A percentile compares a stretch with the other conserved stretches of the same genome.
phyloP scores from a whole-genome alignment of 2,888 invertebrate species.

The Chrysolina americana region DNA sequence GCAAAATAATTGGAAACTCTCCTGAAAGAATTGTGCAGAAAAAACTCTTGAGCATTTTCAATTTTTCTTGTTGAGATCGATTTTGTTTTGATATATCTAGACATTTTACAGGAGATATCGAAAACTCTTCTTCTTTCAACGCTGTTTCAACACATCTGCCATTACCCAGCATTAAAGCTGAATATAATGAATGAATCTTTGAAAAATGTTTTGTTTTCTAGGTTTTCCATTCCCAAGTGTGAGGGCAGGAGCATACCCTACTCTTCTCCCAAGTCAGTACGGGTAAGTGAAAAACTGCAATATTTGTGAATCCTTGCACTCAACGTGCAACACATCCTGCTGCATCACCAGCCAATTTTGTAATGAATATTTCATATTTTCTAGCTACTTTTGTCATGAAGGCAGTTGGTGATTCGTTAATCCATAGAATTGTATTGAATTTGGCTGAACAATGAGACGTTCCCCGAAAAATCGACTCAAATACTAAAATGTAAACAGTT shows the following conservation, averaged over 20 bases:
- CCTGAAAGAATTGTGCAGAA: too few species aligned
- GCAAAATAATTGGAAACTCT: too few species aligned
- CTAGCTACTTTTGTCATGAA: conserved; percentile 68
- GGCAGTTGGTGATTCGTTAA: conserved; percentile 68
- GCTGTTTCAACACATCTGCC: too few species aligned
- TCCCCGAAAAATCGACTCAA: conserved; percentile 64
- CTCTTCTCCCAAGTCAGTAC: conserved; percentile 85
- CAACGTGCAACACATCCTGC: conserved; percentile 40
- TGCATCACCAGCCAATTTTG: conserved; percentile 58
- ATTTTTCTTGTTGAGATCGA: too few species aligned
- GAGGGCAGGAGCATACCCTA: conserved; percentile 81
- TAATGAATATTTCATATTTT: conserved; percentile 69
- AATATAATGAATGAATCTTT: too few species aligned
- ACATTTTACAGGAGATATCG: too few species aligned
- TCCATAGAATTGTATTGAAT: conserved; percentile 68
- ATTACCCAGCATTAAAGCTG: too few species aligned
- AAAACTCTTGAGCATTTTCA: too few species aligned
- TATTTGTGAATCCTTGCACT: conserved; percentile 39
- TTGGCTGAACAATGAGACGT: conserved; percentile 67
- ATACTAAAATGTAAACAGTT: conserved; percentile 69
- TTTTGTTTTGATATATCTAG: too few species aligned
- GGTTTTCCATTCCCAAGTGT: conserved; percentile 84
- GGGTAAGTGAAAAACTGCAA: conserved; percentile 78
- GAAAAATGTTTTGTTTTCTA: conserved; percentile 63
- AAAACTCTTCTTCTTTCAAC: too few species aligned